A percentile compares a stretch with the other conserved stretches of the same genome.
These are phyloP conservation scores for Lamproptera curius DNA, from an alignment of 2,888 invertebrate species.

Conservation along the genomic window DNA sequence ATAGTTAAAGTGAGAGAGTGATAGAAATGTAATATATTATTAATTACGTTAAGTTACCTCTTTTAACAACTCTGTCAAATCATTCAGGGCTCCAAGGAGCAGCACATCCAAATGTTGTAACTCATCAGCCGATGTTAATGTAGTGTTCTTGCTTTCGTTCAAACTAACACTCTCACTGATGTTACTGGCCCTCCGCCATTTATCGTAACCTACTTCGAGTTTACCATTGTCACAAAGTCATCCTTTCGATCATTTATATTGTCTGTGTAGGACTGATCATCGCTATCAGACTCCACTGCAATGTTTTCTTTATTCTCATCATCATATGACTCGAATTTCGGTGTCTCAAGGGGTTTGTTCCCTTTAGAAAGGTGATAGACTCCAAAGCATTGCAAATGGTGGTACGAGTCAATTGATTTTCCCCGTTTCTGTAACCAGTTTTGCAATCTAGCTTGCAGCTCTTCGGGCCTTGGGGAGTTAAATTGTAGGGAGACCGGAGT, in stretches of 20 bases:
- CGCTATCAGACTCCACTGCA: slow-evolving; percentile 57
- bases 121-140: slow-evolving; percentile 38
- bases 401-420: slow-evolving; percentile 64
- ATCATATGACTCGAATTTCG: slow-evolving; percentile 36
- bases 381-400: slow-evolving; percentile 76
- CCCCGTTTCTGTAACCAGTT: slow-evolving; percentile 74
- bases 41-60: no score
- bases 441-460: slow-evolving; percentile 59
- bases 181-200: slow-evolving; percentile 53
- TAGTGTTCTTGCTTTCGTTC: slow-evolving; percentile 48
- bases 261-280: slow-evolving; percentile 57
- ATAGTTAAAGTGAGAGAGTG: no score
- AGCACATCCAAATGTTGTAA: slow-evolving; percentile 42
- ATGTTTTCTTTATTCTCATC: slow-evolving; percentile 76
- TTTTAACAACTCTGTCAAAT: slow-evolving; percentile 67
- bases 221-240: slow-evolving; percentile 26
- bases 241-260: slow-evolving; percentile 45
- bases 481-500: slow-evolving; percentile 47
- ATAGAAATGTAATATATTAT: no score
- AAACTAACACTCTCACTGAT: slow-evolving; percentile 46
- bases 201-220: slow-evolving; percentile 29
- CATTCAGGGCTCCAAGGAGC: slow-evolving; percentile 66
- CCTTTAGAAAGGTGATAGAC: slow-evolving; percentile 45
- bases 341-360: slow-evolving; percentile 29
- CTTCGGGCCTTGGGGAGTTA: slow-evolving; percentile 59